Evolutionary conservation across 2,888 invertebrate species (phyloP).

Genomic region (Brachypalpus laphriformis): DNA sequence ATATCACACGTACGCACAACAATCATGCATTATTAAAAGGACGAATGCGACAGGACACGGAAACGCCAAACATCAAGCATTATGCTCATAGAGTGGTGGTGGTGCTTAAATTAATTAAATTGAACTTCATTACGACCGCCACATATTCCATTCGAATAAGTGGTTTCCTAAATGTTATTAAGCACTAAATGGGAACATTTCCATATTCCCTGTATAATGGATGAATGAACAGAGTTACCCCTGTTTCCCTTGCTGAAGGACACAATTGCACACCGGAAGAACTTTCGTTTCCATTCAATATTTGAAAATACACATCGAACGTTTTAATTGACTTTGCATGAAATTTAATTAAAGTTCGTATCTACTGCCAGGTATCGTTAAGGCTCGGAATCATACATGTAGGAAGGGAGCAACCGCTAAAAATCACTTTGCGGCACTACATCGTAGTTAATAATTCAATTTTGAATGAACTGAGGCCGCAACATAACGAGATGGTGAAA

Average conservation of each 20-base stretch:
- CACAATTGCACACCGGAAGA: too few species aligned
- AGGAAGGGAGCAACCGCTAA: not conserved
- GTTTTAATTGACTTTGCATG: conserved; percentile 29
- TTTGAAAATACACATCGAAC: conserved; percentile 13
- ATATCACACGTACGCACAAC: too few species aligned
- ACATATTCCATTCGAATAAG: not conserved
- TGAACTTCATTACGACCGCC: not conserved
- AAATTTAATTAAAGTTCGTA: conserved; percentile 16
- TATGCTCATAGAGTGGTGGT: not conserved
- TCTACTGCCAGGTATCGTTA: not conserved
- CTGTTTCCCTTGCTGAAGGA: not conserved
- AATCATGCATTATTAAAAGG: not conserved
- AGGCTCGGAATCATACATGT: not conserved
- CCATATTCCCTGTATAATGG: not conserved
- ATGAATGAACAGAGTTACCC: not conserved
- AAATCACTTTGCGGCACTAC: not conserved
- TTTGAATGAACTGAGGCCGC: not conserved
- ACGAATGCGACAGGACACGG: not conserved
- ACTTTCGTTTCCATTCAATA: conserved; percentile 9
- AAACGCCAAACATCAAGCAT: not conserved
- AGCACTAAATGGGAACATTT: not conserved
- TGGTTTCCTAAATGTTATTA: not conserved
- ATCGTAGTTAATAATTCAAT: not conserved
- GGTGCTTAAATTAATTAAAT: not conserved
- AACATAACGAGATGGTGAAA: not conserved